Base-by-base conservation (phyloP, 1,140 invertebrate genomes). In the Leptinotarsa undecemlineata region DNA sequence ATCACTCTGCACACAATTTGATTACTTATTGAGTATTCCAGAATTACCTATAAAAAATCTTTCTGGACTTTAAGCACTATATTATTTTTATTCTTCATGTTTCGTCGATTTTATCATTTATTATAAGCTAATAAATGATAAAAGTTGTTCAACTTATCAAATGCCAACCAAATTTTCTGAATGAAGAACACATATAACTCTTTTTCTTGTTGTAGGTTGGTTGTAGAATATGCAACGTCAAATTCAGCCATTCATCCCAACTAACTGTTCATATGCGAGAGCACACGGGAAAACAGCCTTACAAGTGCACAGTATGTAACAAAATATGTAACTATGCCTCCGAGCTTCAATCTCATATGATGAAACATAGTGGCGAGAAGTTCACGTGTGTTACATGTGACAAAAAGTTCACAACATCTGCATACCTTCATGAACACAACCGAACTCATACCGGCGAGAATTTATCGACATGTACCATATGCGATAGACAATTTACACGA, bases 311-410 rank as follows among this genome's bases (percentile, higher is more conserved):
- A 57, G 86, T 90, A 72, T 93, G 92, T 78, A 83, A 86, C 66
- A 89, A 92, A 80, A 85, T 90, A 0, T 95, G 95, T 85, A 92
- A 93, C 47, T 94, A 95, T 84, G 91, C 92, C 1, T 92, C 94
- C 78, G 93, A 94, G 81, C 92, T 91, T 79, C 93, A 93, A 81
- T 94, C 94, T 72, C 94, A 96, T 78, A 87, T 90, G 81, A 86
- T 90, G 5, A 93, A 93, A 82, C 94, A 95, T 81, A 93, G 90
- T 5, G 92, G 93, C 0, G 90, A 92, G 76, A 93, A 94, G 77
- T 87, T 84, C 75, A 79, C 83, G 5, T 87, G 86, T 72, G 80
- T 83, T 48, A 74, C 78, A 3, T 87, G 86, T 76, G 77, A 82
- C 70, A 84, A 84, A 76, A 81, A 80, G 51, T 84, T 84, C 67